Conservation (phyloP, 2,797 vertebrate genomes). For the Limosa lapponica region DNA sequence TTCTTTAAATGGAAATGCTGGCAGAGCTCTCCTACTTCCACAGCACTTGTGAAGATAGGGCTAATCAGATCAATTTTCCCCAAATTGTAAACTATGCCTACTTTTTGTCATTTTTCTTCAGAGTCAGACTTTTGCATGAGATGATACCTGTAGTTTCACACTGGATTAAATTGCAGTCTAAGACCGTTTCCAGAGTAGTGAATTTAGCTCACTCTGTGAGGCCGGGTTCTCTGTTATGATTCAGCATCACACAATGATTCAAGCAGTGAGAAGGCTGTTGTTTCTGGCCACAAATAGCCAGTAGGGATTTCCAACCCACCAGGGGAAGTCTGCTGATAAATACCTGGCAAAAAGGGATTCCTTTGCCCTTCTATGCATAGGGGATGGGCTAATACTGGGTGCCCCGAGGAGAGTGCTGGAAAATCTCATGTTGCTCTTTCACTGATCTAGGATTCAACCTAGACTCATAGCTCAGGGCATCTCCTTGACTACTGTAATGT, state of each 20-base stretch:
- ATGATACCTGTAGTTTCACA: conserved; percentile 18
- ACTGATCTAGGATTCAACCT: neutral
- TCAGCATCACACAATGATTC: neutral
- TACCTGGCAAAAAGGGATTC: neutral
- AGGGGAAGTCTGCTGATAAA: conserved; percentile 13
- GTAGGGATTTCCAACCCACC: neutral
- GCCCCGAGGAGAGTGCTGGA: neutral
- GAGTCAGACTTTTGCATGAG: neutral
- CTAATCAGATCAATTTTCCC: conserved; percentile 17
- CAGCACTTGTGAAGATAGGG: neutral
- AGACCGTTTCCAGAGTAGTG: neutral
- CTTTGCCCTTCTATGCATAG: neutral
- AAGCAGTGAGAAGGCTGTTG: neutral
- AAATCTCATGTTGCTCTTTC: neutral
- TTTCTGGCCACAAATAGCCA: neutral
- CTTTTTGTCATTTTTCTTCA: conserved; percentile 28
- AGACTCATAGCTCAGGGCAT: neutral
- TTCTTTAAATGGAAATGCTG: conserved; percentile 19
- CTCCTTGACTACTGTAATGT: neutral
- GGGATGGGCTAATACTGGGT: neutral
- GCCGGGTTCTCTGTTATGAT: neutral
- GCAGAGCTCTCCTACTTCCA: neutral
- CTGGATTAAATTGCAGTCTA: conserved; percentile 21
- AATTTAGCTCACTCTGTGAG: neutral
- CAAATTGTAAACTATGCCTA: neutral